phyloP scores from a whole-genome alignment of 2,888 invertebrate species.

The Synanthedon vespiformis region DNA sequence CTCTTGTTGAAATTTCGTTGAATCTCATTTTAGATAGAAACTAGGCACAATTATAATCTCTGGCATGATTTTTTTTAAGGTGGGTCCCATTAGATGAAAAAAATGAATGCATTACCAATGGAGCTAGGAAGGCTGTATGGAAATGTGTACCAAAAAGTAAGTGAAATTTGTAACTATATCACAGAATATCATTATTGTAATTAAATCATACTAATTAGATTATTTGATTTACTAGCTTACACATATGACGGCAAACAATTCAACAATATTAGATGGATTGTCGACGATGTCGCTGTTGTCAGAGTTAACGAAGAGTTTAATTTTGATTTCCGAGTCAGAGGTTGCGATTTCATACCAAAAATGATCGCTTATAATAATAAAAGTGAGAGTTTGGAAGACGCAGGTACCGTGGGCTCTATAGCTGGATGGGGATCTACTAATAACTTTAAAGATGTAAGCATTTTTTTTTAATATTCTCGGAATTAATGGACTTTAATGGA shows the following conservation, averaged over 20 bases:
- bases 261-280: conserved; percentile 57
- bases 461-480: not conserved
- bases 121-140: conserved; percentile 52
- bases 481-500: too few relatives aligned
- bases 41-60: too few relatives aligned
- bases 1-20: too few relatives aligned
- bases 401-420: conserved; percentile 24
- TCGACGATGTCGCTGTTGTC: conserved; percentile 50
- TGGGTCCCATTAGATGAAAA: conserved; percentile 22
- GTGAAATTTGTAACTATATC: conserved; percentile 6
- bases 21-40: too few relatives aligned
- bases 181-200: too few relatives aligned
- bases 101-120: conserved; percentile 40
- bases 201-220: not conserved
- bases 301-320: conserved; percentile 50
- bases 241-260: conserved; percentile 42
- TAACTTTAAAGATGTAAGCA: conserved; percentile 31
- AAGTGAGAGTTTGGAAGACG: conserved; percentile 25
- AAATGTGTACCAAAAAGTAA: conserved; percentile 54
- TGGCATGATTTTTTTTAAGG: conserved; percentile 14
- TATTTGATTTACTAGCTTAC: conserved; percentile 29
- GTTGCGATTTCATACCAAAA: conserved; percentile 48
- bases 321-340: conserved; percentile 34
- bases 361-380: conserved; percentile 38
- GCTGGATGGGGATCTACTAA: conserved; percentile 50